A percentile compares a stretch with the other conserved stretches of the same genome.
Conservation (phyloP, 2,888 invertebrate species). For the Diogma glabrata region DNA sequence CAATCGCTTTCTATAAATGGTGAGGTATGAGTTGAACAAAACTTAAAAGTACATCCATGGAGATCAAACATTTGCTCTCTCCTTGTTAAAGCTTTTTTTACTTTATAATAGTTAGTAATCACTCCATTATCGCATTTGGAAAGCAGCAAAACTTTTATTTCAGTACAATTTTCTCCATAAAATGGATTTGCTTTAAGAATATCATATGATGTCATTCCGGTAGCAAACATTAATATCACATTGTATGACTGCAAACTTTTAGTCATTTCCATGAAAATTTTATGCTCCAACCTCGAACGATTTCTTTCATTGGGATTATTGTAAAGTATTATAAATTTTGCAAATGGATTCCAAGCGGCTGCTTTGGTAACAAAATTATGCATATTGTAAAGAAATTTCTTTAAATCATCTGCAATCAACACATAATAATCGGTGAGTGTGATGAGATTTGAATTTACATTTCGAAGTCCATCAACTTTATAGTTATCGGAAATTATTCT, state of each 20-base stretch:
- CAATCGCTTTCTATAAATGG: conserved; percentile 41
- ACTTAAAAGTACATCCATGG: conserved; percentile 38
- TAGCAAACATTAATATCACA: conserved; percentile 29
- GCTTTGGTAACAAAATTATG: conserved; percentile 22
- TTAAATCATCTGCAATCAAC: conserved; percentile 27
- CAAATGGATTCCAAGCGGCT: conserved; percentile 34
- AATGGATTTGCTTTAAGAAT: conserved; percentile 30
- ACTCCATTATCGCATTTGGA: neutral
- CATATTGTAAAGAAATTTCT: conserved; percentile 13
- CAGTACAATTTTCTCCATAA: conserved; percentile 26
- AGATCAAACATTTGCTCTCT: conserved; percentile 29
- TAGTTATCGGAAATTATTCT: conserved; percentile 26
- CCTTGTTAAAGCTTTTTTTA: conserved; percentile 17
- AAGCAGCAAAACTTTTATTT: conserved; percentile 4
- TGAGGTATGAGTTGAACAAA: conserved; percentile 39
- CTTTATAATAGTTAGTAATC: neutral
- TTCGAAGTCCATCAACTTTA: neutral
- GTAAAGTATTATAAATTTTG: conserved; percentile 30
- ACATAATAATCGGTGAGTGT: conserved; percentile 28
- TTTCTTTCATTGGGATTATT: conserved; percentile 24
- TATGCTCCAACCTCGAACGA: conserved; percentile 19
- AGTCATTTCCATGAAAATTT: conserved; percentile 27
- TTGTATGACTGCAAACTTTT: conserved; percentile 28
- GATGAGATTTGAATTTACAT: conserved; percentile 1
- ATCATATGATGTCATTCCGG: conserved; percentile 25